These are phyloP conservation scores for Scotopteryx bipunctaria DNA, from an alignment of 2,888 invertebrate genomes.

Conservation along the genomic window DNA sequence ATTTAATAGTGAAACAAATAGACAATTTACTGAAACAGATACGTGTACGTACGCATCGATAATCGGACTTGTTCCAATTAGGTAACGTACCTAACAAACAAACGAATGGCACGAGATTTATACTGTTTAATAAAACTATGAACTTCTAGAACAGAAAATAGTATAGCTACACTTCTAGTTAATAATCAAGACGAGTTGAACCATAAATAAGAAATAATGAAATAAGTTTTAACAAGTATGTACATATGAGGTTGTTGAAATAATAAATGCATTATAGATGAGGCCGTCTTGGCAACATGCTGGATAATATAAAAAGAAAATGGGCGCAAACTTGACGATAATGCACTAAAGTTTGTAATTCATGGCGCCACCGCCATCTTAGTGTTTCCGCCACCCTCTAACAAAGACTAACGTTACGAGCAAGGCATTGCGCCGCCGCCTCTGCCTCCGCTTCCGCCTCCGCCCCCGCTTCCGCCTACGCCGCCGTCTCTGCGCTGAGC, in stretches of 20 bases:
- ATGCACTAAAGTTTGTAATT: slow-evolving; percentile 9
- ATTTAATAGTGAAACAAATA: slow-evolving; percentile 18
- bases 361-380: neutral
- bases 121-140: too few species aligned
- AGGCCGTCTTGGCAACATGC: slow-evolving; percentile 16
- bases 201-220: neutral
- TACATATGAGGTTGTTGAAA: neutral
- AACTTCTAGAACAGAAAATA: too few species aligned
- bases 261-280: slow-evolving; percentile 11
- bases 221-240: slow-evolving; percentile 7
- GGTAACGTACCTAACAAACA: too few species aligned
- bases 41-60: neutral
- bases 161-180: too few species aligned
- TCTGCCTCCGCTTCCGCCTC: too few species aligned
- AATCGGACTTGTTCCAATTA: neutral
- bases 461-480: too few species aligned
- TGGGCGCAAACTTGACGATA: slow-evolving; percentile 2
- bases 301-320: slow-evolving; percentile 2
- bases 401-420: too few species aligned
- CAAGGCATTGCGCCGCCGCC: too few species aligned
- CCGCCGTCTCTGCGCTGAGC: too few species aligned
- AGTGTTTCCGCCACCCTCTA: too few species aligned
- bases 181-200: neutral
- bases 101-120: too few species aligned
- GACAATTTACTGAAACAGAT: neutral